phyloP scores from a whole-genome alignment of 2,113 vertebrate genomes.

The Verasper variegatus region DNA sequence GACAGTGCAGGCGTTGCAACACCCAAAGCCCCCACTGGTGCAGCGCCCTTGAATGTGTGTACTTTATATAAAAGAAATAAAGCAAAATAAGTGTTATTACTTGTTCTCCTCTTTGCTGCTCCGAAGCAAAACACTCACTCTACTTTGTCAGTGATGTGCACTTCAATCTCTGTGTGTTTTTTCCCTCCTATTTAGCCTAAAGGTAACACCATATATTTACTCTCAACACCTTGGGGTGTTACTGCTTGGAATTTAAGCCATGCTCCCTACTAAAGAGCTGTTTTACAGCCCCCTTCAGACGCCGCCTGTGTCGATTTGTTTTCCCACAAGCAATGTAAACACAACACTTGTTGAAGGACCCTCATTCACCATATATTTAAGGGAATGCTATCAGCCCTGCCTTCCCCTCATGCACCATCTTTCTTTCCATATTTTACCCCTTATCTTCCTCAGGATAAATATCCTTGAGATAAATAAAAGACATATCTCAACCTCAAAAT shows the following conservation, averaged over 20 bases:
- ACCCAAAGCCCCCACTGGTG: neutral
- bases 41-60: neutral
- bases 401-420: conserved; percentile 4
- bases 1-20: neutral
- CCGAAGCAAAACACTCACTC: conserved; percentile 19
- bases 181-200: conserved; percentile 59
- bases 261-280: conserved; percentile 57
- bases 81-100: conserved; percentile 24
- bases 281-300: conserved; percentile 63
- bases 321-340: conserved; percentile 74
- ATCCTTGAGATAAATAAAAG: conserved; percentile 55
- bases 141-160: conserved; percentile 46
- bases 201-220: conserved; percentile 71
- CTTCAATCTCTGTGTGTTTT: conserved; percentile 52
- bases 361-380: conserved; percentile 66
- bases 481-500: conserved; percentile 1
- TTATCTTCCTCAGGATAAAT: conserved; percentile 53
- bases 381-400: conserved; percentile 38
- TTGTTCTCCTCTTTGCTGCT: conserved; percentile 33
- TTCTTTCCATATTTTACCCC: conserved; percentile 40
- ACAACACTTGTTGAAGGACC: conserved; percentile 74
- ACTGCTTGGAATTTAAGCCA: conserved; percentile 69
- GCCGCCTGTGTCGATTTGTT: conserved; percentile 63
- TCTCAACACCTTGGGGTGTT: conserved; percentile 71
- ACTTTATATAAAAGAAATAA: neutral